phyloP scores from a whole-genome alignment of 2,888 invertebrate genomes.

The Cetonia aurata region DNA sequence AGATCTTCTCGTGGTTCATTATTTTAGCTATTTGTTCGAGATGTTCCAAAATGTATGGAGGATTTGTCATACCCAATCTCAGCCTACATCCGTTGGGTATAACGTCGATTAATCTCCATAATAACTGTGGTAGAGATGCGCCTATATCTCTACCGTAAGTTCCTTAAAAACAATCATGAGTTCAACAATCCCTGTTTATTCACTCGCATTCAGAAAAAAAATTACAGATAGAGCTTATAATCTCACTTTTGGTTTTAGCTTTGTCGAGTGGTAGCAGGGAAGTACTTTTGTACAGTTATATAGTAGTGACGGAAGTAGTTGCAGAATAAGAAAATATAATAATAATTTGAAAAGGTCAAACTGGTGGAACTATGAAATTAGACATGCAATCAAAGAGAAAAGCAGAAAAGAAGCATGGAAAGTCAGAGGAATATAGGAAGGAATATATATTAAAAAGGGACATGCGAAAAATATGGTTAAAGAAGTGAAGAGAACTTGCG shows the following conservation, averaged over 20 bases:
- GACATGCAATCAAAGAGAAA: no score
- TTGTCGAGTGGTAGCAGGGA: background rate
- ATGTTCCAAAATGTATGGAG: slow-evolving; percentile 97
- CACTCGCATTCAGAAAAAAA: background rate
- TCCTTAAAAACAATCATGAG: slow-evolving; percentile 63
- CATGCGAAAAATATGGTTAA: no score
- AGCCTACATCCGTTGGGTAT: slow-evolving; percentile 83
- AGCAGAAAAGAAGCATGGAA: no score
- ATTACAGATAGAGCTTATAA: no score
- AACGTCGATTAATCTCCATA: slow-evolving; percentile 86
- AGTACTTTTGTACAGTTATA: no score
- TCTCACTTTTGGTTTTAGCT: background rate
- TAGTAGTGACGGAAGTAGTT: no score
- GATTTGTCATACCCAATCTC: slow-evolving; percentile 98
- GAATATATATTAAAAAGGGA: no score
- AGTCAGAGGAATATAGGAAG: no score
- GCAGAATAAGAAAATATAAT: no score
- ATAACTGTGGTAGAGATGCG: slow-evolving; percentile 85
- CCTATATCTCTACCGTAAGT: slow-evolving; percentile 97
- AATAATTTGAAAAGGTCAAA: no score
- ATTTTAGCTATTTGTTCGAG: slow-evolving; percentile 90
- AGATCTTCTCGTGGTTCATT: slow-evolving; percentile 89
- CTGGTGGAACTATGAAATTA: no score
- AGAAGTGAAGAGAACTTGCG: no score
- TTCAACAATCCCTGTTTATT: background rate